Evolutionary conservation across 30 jellyfish, hydroid and myxozoan genomes (phyloP).

Genomic region (Hydractinia echinata): DNA sequence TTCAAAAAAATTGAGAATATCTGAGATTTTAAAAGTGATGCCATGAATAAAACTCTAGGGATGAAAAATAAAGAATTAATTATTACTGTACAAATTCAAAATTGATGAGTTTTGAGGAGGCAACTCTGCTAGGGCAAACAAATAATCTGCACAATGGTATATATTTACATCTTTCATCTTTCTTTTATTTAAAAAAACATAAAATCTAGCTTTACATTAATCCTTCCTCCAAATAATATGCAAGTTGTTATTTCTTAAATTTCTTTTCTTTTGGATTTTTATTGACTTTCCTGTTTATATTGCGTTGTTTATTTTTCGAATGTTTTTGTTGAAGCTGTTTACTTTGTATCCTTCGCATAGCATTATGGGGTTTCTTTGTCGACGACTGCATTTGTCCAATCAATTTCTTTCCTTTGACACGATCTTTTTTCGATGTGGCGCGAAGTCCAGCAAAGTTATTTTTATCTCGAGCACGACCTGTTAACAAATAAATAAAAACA

Average conservation of each 20-base stretch:
- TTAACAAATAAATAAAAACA: not conserved
- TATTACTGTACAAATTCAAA: too few relatives aligned
- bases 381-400: not conserved
- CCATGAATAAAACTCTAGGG: too few relatives aligned
- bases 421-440: conserved; percentile 26
- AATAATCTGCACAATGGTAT: too few relatives aligned
- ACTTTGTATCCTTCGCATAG: conserved; percentile 14
- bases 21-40: too few relatives aligned
- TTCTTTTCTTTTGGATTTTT: conserved; percentile 3
- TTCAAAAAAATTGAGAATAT: too few relatives aligned
- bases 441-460: conserved; percentile 23
- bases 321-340: conserved; percentile 6
- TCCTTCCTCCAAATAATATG: too few relatives aligned
- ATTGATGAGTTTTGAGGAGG: too few relatives aligned
- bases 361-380: not conserved
- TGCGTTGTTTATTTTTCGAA: conserved; percentile 6
- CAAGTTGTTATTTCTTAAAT: not conserved
- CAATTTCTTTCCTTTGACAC: conserved; percentile 7
- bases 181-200: too few relatives aligned
- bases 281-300: conserved; percentile 6
- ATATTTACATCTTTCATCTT: too few relatives aligned
- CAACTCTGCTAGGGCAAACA: too few relatives aligned
- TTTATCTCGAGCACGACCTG: conserved; percentile 3
- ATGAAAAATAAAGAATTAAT: too few relatives aligned
- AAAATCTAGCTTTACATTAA: too few relatives aligned